Evolutionary conservation across 2,888 invertebrate species (phyloP).

Genomic region (Epirrhoe tristata): DNA sequence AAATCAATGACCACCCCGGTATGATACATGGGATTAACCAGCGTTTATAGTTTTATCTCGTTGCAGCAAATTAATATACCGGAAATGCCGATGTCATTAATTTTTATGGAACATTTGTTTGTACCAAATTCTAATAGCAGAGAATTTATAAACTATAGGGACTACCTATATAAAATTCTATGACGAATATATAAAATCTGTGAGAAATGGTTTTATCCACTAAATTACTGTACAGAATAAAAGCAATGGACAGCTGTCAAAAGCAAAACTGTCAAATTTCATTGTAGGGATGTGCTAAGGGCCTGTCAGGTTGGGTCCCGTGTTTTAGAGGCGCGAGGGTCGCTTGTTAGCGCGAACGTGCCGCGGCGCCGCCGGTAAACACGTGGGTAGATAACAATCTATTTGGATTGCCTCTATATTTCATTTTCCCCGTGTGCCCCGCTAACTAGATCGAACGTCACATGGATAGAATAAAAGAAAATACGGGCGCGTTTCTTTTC

Average conservation of each 20-base stretch:
- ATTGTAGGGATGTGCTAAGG: constrained; percentile 63
- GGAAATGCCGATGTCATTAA: constrained; percentile 73
- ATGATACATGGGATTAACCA: constrained; percentile 82
- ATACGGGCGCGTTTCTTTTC: constrained; percentile 76
- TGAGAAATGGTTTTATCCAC: background rate
- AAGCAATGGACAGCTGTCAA: constrained; percentile 74
- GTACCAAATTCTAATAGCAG: constrained; percentile 15
- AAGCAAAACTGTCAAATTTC: constrained; percentile 70
- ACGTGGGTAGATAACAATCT: constrained; percentile 86
- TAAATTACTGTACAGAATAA: constrained; percentile 48
- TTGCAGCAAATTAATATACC: constrained; percentile 75
- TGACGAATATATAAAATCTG: too few relatives aligned
- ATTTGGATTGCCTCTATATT: constrained; percentile 86
- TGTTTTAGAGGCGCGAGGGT: constrained; percentile 66
- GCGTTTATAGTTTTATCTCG: constrained; percentile 81
- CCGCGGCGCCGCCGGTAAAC: constrained; percentile 80
- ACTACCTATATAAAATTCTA: too few relatives aligned
- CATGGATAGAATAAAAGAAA: constrained; percentile 58
- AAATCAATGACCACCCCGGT: constrained; percentile 82
- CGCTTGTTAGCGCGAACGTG: constrained; percentile 83
- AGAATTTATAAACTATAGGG: too few relatives aligned
- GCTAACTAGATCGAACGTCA: constrained; percentile 82
- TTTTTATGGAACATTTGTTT: constrained; percentile 59
- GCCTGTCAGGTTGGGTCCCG: constrained; percentile 61
- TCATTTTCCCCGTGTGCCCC: constrained; percentile 81